Conservation (phyloP, 2,797 vertebrate species). For the Knipowitschia caucasica region DNA sequence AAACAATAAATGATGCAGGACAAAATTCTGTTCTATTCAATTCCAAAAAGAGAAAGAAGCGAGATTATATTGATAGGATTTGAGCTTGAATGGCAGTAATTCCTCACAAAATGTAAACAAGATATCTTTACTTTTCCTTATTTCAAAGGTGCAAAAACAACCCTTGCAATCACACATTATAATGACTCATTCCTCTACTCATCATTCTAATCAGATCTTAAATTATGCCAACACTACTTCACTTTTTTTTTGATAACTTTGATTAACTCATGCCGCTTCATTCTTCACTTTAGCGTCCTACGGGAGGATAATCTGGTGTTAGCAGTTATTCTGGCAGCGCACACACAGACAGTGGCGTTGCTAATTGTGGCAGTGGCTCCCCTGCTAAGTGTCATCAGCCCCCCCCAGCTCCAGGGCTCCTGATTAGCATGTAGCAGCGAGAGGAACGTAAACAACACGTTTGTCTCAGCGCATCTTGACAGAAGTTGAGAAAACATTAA, state of each 20-base stretch:
- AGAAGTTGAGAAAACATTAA: conserved; percentile 29
- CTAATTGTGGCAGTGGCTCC: conserved; percentile 76
- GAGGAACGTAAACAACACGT: conserved; percentile 19
- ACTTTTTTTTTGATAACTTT: conserved; percentile 42
- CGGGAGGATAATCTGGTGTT: conserved; percentile 67
- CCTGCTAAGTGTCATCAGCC: conserved; percentile 76
- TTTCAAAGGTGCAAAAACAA: not conserved
- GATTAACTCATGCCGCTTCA: conserved; percentile 51
- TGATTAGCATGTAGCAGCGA: conserved; percentile 62
- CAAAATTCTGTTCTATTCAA: too few species aligned
- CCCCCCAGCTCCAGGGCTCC: conserved; percentile 66
- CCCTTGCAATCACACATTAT: not conserved
- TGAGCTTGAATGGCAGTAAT: too few species aligned
- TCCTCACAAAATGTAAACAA: not conserved
- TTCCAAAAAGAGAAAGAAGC: too few species aligned
- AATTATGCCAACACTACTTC: conserved; percentile 30
- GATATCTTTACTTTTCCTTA: not conserved
- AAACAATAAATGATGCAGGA: too few species aligned
- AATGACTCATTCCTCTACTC: conserved; percentile 3
- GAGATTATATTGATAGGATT: too few species aligned
- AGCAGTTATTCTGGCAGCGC: conserved; percentile 54
- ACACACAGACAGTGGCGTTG: conserved; percentile 57
- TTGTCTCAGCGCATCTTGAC: conserved; percentile 13
- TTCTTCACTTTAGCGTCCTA: conserved; percentile 35
- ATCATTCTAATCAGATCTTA: conserved; percentile 31